Conservation (phyloP, 2,888 invertebrate species). For the Epinotia bilunana region DNA sequence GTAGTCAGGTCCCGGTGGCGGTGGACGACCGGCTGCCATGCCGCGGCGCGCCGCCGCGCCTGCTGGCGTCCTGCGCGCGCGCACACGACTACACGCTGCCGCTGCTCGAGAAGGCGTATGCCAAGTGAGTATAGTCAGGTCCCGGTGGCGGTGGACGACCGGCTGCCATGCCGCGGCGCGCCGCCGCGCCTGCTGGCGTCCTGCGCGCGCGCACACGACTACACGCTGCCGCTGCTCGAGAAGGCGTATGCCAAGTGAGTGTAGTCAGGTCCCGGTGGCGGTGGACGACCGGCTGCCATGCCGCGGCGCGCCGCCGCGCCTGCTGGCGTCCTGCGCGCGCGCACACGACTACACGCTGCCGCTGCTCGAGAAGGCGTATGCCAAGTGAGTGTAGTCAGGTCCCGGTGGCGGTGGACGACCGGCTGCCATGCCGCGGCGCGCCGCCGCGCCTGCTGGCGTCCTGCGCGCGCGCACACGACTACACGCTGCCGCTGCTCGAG, state of each 20-base stretch:
- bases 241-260: conserved; percentile 92
- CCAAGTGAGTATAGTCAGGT: conserved; percentile 84
- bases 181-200: conserved; percentile 80
- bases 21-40: conserved; percentile 91
- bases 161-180: conserved; percentile 88
- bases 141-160: conserved; percentile 88
- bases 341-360: conserved; percentile 89
- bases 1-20: conserved; percentile 66
- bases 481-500: conserved; percentile 91
- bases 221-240: conserved; percentile 91
- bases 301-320: conserved; percentile 85
- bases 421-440: conserved; percentile 88
- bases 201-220: conserved; percentile 77
- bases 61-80: conserved; percentile 59
- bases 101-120: conserved; percentile 91
- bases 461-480: conserved; percentile 77
- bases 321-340: conserved; percentile 59
- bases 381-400: conserved; percentile 84
- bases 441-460: conserved; percentile 80
- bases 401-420: conserved; percentile 88
- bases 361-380: conserved; percentile 91
- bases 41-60: conserved; percentile 85
- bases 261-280: conserved; percentile 66
- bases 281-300: conserved; percentile 91
- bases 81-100: conserved; percentile 89